Conservation (phyloP, 2,797 vertebrate species). For the Arctocebus calabarensis region DNA sequence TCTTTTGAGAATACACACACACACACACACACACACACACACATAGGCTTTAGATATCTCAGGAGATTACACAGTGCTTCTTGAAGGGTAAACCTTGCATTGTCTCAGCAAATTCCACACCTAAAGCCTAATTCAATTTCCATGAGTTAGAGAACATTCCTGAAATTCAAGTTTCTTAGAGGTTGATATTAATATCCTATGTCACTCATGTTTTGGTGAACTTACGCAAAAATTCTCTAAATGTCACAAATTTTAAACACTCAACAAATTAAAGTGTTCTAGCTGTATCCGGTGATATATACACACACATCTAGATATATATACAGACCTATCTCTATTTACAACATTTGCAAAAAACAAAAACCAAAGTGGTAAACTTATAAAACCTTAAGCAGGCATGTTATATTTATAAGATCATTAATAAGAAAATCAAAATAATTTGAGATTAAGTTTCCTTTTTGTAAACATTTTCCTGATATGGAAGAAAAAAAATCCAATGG, state of each 20-base stretch:
- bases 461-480: slow-evolving; percentile 9
- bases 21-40: too few species aligned
- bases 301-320: background rate
- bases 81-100: slow-evolving; percentile 56
- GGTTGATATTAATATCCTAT: slow-evolving; percentile 9
- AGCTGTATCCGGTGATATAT: background rate
- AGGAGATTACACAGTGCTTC: slow-evolving; percentile 55
- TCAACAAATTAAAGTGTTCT: slow-evolving; percentile 14
- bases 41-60: slow-evolving; percentile 64
- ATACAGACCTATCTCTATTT: background rate
- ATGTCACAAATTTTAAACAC: slow-evolving; percentile 53
- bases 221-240: background rate
- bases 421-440: slow-evolving; percentile 16
- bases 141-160: slow-evolving; percentile 34
- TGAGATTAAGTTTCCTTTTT: background rate
- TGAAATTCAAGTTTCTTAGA: slow-evolving; percentile 25
- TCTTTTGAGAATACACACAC: slow-evolving; percentile 31
- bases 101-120: slow-evolving; percentile 63
- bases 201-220: background rate
- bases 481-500: slow-evolving; percentile 19
- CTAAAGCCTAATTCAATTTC: slow-evolving; percentile 18
- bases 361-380: background rate
- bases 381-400: background rate
- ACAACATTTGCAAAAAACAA: background rate
- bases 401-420: slow-evolving; percentile 13